A percentile compares a stretch with the other conserved stretches of the same genome.
These are phyloP conservation scores for Glaucomys volans DNA, from an alignment of 2,113 vertebrate genomes.

Conservation along the genomic window DNA sequence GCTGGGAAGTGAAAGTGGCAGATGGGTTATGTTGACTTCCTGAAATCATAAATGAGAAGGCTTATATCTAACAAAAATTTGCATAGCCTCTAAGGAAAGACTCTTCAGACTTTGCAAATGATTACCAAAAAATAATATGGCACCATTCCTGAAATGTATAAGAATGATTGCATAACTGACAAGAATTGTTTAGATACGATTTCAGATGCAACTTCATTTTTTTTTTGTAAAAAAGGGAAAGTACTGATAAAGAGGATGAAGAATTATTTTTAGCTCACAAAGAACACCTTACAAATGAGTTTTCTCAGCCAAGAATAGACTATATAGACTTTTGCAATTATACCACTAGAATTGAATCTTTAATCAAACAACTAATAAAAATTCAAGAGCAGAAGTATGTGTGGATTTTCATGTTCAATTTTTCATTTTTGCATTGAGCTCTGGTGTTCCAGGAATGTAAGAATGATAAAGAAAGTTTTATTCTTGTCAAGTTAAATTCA, in stretches of 20 bases:
- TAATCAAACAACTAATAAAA: not conserved
- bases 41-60: constrained; percentile 76
- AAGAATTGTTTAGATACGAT: not conserved
- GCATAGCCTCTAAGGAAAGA: constrained; percentile 62
- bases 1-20: constrained; percentile 78
- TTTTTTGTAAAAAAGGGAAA: not conserved
- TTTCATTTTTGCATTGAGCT: not conserved
- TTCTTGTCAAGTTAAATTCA: not conserved
- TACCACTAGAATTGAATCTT: not conserved
- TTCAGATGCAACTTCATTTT: not conserved
- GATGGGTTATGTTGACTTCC: constrained; percentile 82
- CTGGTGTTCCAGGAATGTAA: not conserved
- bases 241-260: not conserved
- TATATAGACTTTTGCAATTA: not conserved
- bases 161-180: not conserved
- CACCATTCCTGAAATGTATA: constrained; percentile 15
- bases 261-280: not conserved
- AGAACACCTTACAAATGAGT: not conserved
- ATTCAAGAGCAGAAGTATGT: not conserved
- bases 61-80: constrained; percentile 74
- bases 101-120: not conserved
- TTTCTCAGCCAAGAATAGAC: not conserved
- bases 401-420: not conserved
- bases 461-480: not conserved
- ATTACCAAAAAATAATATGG: constrained; percentile 57